Evolutionary conservation across 2,888 invertebrate genomes (phyloP).

Genomic region (Catocala fraxini): DNA sequence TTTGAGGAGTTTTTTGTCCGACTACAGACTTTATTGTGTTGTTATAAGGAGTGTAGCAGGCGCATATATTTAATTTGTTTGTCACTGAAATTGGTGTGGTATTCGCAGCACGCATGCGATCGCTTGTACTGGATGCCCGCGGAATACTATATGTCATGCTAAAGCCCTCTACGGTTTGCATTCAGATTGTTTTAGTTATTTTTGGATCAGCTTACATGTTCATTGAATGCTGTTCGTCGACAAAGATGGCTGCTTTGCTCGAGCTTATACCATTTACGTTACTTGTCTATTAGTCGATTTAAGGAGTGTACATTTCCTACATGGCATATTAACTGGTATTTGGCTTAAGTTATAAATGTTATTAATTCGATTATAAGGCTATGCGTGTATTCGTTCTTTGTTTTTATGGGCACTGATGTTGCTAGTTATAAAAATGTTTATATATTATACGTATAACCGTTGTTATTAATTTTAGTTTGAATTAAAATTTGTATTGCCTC

Average conservation of each 20-base stretch:
- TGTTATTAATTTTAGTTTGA: too few species aligned
- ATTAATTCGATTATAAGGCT: too few species aligned
- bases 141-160: constrained; percentile 73
- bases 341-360: too few species aligned
- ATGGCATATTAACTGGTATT: not conserved
- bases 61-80: constrained; percentile 50
- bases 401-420: too few species aligned
- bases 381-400: too few species aligned
- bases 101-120: constrained; percentile 74
- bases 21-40: constrained; percentile 47
- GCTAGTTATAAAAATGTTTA: too few species aligned
- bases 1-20: constrained; percentile 17
- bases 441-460: too few species aligned
- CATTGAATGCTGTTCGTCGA: constrained; percentile 39
- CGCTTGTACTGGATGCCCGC: constrained; percentile 69
- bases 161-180: constrained; percentile 72
- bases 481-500: too few species aligned
- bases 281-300: constrained; percentile 17
- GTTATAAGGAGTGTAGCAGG: constrained; percentile 51
- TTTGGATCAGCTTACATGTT: constrained; percentile 61
- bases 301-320: constrained; percentile 18
- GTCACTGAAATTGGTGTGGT: constrained; percentile 63
- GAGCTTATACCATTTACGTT: constrained; percentile 16
- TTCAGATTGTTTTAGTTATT: constrained; percentile 76
- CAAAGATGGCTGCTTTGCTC: constrained; percentile 34